Evolutionary conservation across 2,888 invertebrate genomes (phyloP), one percentile per base, ranked within the genome.

Genomic region (Arctia plantaginis): DNA sequence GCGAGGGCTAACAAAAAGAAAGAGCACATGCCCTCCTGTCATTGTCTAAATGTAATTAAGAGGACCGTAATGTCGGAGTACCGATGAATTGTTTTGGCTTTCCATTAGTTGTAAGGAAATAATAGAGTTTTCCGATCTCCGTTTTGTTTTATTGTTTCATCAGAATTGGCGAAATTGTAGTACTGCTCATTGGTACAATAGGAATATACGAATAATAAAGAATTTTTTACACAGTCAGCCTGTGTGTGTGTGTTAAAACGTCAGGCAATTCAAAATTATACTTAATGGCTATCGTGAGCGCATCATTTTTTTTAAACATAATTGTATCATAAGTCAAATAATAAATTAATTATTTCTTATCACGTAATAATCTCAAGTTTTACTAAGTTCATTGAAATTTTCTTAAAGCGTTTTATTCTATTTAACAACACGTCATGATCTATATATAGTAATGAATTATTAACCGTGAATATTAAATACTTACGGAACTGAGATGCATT

Each of bases 61-160:
- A 35, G 15, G 69, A 33, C 39, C 59, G 41, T 41, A 69, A 69
- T 69, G 27, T 69, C 39, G 39, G 47, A 23, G 67, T 67, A 30
- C 47, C 47, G 67, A 39, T 27, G n/a, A 55, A 69, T 69, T 69
- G 69, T 55, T 69, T 51, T 55, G 39, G 27, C 55, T 69, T 69
- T 69, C 55, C 69, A 69, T 69, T 69, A 55, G n/a, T 27, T 69
- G 47, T 67, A 67, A 67, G 44, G 67, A 67, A 67, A 67, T 67
- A 47, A 69, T 27, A 59, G 10, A 35, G 55, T n/a, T 39, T 39
- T 4, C 33, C 33, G 47, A 33, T 47, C 47, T 47, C 23, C n/a
- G 67, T 67, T 30, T 33, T 47, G 47, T 20, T 67, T 44, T 33
- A 33, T 30, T 67, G 47, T 44, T 62, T 30, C 20, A 33, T 33